Conservation (phyloP, 2,113 vertebrate genomes). For the Carollia perspicillata region DNA sequence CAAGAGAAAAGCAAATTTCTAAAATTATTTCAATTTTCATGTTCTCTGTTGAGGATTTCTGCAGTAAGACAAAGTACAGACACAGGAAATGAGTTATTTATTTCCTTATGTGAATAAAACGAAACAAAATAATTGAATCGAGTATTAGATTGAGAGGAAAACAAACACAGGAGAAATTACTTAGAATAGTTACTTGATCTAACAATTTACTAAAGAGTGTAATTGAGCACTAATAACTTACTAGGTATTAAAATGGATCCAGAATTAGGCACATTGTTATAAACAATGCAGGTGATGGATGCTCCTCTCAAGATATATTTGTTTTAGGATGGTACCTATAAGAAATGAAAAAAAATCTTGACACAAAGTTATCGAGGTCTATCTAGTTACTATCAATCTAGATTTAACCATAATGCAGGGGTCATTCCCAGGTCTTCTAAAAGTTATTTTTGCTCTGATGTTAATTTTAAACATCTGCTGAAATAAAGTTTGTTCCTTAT, state of each 20-base stretch:
- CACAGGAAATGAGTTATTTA: background rate
- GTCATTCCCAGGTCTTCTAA: background rate
- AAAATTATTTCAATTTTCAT: constrained; percentile 43
- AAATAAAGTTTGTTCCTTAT: background rate
- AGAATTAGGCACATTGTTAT: background rate
- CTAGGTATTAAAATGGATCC: background rate
- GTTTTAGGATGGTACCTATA: background rate
- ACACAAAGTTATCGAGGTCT: background rate
- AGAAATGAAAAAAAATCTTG: background rate
- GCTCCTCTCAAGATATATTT: background rate
- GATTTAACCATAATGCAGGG: background rate
- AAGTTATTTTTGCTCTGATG: background rate
- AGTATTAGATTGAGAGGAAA: background rate
- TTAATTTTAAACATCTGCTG: background rate
- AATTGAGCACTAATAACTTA: background rate
- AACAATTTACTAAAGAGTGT: background rate
- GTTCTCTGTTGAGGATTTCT: background rate
- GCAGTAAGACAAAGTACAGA: background rate
- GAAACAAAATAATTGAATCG: constrained; percentile 29
- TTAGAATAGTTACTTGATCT: background rate
- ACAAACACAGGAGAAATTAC: background rate
- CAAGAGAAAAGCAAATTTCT: constrained; percentile 36
- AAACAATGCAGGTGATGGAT: background rate
- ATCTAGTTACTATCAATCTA: background rate
- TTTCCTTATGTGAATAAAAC: background rate